Percentiles rank a stretch among this genome's conserved stretches.
Evolutionary conservation across 92 coral and sea anemone species (phyloP).

Genomic region (Chrysogorgia sp.): DNA sequence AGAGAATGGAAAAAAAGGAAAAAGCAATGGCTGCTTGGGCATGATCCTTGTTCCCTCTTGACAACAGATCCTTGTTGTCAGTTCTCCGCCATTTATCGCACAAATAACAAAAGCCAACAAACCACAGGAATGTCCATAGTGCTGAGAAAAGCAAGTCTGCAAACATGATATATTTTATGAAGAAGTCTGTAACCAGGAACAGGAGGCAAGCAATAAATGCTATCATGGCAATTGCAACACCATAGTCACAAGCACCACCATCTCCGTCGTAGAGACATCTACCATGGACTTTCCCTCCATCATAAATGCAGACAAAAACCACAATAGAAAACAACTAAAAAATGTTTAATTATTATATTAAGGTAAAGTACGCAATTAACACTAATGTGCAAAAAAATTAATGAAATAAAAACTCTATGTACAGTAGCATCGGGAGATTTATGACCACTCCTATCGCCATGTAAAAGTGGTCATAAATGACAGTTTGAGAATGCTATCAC

Average conservation of each 20-base stretch:
- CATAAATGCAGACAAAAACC: conserved; percentile 96
- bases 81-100: conserved; percentile 90
- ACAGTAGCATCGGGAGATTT: too few relatives aligned
- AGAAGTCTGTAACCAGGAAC: conserved; percentile 87
- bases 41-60: conserved; percentile 60
- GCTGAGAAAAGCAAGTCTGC: conserved; percentile 85
- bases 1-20: conserved; percentile 86
- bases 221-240: conserved; percentile 91
- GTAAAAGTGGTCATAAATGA: too few relatives aligned
- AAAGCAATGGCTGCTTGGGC: conserved; percentile 94
- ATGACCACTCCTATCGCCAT: too few relatives aligned
- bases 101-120: conserved; percentile 90
- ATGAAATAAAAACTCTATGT: too few relatives aligned
- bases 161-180: conserved; percentile 77
- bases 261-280: conserved; percentile 64
- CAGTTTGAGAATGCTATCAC: too few relatives aligned
- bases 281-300: conserved; percentile 68
- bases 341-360: too few relatives aligned
- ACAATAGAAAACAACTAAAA: conserved; percentile 82
- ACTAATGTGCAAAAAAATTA: too few relatives aligned
- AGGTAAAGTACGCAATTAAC: too few relatives aligned
- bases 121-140: conserved; percentile 95
- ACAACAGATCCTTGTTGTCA: background rate
- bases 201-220: conserved; percentile 89
- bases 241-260: conserved; percentile 90